Conservation (phyloP, 2,113 vertebrate genomes). For the Lynx canadensis region DNA sequence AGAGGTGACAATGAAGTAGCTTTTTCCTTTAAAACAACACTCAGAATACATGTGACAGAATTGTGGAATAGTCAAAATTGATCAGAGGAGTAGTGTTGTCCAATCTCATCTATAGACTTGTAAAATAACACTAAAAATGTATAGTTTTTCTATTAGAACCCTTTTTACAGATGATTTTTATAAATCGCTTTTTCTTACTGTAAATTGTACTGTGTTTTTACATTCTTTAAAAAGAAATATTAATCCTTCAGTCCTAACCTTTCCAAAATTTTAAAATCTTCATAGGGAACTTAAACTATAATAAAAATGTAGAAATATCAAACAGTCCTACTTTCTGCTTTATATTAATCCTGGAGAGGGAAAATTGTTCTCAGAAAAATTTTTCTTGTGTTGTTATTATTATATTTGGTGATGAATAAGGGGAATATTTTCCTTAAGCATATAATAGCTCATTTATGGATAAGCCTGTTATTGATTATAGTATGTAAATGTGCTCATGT, state of each 20-base stretch:
- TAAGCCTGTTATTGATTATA: neutral
- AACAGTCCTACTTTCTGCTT: neutral
- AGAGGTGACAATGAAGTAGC: neutral
- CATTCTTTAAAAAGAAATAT: neutral
- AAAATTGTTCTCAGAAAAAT: neutral
- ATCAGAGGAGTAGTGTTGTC: neutral
- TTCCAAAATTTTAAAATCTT: conserved; percentile 39
- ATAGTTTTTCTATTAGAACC: neutral
- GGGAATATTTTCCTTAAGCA: neutral
- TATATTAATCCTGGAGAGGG: neutral
- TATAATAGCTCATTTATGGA: neutral
- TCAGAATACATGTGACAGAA: neutral
- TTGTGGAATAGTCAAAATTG: neutral
- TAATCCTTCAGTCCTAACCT: neutral
- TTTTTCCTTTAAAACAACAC: neutral
- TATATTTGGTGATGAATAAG: neutral
- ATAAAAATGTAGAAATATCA: neutral
- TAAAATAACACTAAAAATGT: neutral
- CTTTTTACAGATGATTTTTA: neutral
- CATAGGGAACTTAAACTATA: neutral
- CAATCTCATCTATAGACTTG: neutral
- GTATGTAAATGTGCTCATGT: neutral
- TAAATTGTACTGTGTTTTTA: neutral
- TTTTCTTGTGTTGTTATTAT: neutral
- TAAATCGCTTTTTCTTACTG: neutral